These are phyloP conservation scores for Anastrepha ludens DNA, from an alignment of 1,140 invertebrate species.

Conservation along the genomic window DNA sequence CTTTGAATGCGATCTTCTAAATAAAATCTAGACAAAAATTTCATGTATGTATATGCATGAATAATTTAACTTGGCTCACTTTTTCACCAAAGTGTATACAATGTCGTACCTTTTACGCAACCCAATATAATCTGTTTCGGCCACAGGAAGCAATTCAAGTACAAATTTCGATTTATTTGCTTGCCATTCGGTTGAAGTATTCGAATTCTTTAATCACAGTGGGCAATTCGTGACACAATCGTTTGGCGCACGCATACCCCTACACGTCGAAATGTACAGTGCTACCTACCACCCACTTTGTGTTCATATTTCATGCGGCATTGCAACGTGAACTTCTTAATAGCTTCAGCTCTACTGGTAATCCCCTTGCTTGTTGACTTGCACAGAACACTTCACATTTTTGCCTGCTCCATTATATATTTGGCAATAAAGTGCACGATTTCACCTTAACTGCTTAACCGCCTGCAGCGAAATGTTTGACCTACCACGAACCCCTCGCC, in stretches of 20 bases:
- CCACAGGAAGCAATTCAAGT: not conserved
- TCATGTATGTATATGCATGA: too few relatives aligned
- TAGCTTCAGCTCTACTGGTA: not conserved
- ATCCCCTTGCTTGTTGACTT: not conserved
- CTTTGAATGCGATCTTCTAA: too few relatives aligned
- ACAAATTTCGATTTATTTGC: slow-evolving; percentile 11
- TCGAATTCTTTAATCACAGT: not conserved
- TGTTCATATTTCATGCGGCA: slow-evolving; percentile 27
- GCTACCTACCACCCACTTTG: slow-evolving; percentile 27
- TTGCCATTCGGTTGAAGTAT: not conserved
- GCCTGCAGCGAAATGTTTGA: slow-evolving; percentile 5
- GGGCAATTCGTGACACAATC: slow-evolving; percentile 28
- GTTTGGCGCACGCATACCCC: not conserved
- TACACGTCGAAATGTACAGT: not conserved
- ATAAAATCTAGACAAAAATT: too few relatives aligned
- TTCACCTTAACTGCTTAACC: slow-evolving; percentile 15
- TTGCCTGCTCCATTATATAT: not conserved
- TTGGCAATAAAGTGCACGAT: slow-evolving; percentile 49
- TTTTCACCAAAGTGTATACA: too few relatives aligned
- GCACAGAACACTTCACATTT: not conserved
- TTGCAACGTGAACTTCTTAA: slow-evolving; percentile 37
- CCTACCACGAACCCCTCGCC: not conserved
- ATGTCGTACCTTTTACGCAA: too few relatives aligned
- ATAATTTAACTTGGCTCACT: too few relatives aligned
- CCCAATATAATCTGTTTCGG: too few relatives aligned